A percentile compares a stretch with the other conserved stretches of the same genome.
Evolutionary conservation across 2,113 vertebrate genomes (phyloP).

Genomic region (Seriola aureovittata): DNA sequence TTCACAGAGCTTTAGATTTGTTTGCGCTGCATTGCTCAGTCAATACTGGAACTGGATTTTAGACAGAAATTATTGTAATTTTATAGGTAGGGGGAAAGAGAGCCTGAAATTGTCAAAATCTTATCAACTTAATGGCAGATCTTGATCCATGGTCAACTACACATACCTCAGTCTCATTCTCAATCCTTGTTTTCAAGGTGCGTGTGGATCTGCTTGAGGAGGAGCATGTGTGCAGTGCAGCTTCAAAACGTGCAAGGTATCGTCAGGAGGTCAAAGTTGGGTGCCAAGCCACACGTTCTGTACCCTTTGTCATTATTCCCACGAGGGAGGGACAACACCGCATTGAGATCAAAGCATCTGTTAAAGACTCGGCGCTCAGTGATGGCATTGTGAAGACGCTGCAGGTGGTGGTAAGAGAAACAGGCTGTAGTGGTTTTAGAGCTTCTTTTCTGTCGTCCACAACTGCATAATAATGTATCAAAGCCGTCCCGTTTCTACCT

Average conservation of each 20-base stretch:
- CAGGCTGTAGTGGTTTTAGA: no score
- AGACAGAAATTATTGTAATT: no score
- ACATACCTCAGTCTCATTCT: background rate
- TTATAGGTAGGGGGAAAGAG: background rate
- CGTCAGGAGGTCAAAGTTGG: constrained; percentile 71
- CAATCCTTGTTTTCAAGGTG: constrained; percentile 78
- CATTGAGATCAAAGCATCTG: constrained; percentile 88
- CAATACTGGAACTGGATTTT: no score
- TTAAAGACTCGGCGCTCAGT: constrained; percentile 28
- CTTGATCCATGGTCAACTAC: background rate
- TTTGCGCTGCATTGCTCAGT: no score
- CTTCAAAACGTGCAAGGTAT: constrained; percentile 75
- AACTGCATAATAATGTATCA: no score
- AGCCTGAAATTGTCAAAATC: background rate
- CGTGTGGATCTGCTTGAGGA: constrained; percentile 85
- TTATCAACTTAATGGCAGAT: no score
- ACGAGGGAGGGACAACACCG: constrained; percentile 77
- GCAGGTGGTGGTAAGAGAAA: constrained; percentile 89
- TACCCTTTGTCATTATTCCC: constrained; percentile 90
- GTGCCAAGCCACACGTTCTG: constrained; percentile 52
- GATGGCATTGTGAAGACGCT: constrained; percentile 89
- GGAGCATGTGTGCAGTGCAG: constrained; percentile 87
- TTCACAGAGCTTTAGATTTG: background rate
- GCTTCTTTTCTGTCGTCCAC: no score
- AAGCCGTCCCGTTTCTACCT: no score